These are phyloP conservation scores for Botia kubotai DNA, from an alignment of 2,797 vertebrate species.

Conservation along the genomic window DNA sequence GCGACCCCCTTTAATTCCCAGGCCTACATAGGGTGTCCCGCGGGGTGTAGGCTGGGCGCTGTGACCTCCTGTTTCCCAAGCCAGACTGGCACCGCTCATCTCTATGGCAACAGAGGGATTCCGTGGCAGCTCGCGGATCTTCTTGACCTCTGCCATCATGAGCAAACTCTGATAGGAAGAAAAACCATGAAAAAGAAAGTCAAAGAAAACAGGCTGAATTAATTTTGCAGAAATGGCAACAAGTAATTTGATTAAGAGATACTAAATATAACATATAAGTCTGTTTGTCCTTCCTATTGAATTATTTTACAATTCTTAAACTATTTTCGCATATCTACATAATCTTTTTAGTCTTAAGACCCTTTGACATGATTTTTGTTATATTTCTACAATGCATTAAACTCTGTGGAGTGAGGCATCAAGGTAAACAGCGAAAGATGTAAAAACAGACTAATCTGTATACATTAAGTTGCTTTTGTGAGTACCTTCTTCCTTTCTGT, in stretches of 20 bases:
- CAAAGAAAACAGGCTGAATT: not conserved
- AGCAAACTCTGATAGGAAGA: slow-evolving; percentile 86
- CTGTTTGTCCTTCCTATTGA: not conserved
- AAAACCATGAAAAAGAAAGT: not conserved
- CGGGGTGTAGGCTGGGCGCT: slow-evolving; percentile 89
- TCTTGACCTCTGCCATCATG: slow-evolving; percentile 91
- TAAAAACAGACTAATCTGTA: not conserved
- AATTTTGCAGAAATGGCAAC: not conserved
- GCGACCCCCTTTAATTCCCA: slow-evolving; percentile 70
- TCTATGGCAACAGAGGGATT: slow-evolving; percentile 85
- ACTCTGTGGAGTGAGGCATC: not conserved
- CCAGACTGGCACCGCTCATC: slow-evolving; percentile 87
- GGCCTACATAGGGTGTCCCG: slow-evolving; percentile 83
- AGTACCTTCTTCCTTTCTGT: not conserved
- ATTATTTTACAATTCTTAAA: not conserved
- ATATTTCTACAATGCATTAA: not conserved
- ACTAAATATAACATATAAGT: not conserved
- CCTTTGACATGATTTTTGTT: not conserved
- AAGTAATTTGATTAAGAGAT: not conserved
- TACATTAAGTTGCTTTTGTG: not conserved
- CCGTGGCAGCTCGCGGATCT: slow-evolving; percentile 83
- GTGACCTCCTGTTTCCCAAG: slow-evolving; percentile 88
- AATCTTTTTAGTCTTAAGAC: not conserved
- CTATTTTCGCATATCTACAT: not conserved
- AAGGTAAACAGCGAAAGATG: too few species aligned